These are phyloP conservation scores for Lordiphosa andalusiaca DNA, from an alignment of 2,888 invertebrate species.

Conservation along the genomic window DNA sequence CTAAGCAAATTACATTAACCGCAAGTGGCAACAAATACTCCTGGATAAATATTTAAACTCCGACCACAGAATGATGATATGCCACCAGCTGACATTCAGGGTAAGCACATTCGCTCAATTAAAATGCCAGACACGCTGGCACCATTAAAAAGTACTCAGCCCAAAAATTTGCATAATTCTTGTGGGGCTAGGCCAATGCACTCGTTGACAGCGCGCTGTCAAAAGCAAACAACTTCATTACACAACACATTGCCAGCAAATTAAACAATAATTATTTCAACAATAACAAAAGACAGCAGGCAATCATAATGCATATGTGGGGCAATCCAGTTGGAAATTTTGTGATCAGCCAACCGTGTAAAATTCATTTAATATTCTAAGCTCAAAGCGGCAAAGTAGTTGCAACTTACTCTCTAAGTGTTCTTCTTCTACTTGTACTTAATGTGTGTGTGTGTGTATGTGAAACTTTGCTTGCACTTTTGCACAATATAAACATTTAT, in stretches of 20 bases:
- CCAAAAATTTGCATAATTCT: constrained; percentile 45
- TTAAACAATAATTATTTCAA: constrained; percentile 69
- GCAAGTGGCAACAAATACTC: not conserved
- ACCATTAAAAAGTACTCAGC: constrained; percentile 49
- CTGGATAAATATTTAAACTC: constrained; percentile 2
- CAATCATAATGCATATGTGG: constrained; percentile 36
- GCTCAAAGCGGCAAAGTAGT: constrained; percentile 19
- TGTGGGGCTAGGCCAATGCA: constrained; percentile 33
- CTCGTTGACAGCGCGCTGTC: constrained; percentile 38
- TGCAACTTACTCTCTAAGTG: constrained; percentile 6
- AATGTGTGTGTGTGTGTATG: constrained; percentile 24
- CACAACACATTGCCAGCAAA: constrained; percentile 49
- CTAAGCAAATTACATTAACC: not conserved
- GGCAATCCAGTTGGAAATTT: constrained; percentile 27
- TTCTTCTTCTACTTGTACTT: constrained; percentile 1
- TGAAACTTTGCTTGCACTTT: constrained; percentile 35
- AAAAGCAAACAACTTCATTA: constrained; percentile 50
- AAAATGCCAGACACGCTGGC: constrained; percentile 37
- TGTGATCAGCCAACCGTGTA: constrained; percentile 43
- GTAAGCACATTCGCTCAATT: constrained; percentile 28
- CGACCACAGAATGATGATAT: constrained; percentile 11
- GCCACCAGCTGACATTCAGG: constrained; percentile 7
- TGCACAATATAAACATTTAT: constrained; percentile 56
- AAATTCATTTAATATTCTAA: constrained; percentile 61
- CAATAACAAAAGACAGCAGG: constrained; percentile 45